Conservation (phyloP, 2,797 vertebrate genomes). For the Urosaurus nigricauda region DNA sequence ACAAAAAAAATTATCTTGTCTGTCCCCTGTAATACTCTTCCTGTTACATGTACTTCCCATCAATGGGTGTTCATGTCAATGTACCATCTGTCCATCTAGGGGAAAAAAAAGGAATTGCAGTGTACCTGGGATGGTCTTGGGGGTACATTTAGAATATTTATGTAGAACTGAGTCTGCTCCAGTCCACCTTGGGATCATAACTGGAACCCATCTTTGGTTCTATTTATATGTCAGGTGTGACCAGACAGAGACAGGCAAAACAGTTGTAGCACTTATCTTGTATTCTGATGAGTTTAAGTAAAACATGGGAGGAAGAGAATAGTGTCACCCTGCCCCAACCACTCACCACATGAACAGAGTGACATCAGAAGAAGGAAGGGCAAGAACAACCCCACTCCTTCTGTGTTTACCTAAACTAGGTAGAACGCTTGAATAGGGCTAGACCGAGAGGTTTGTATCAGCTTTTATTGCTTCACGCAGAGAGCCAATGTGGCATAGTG, state of each 20-base stretch:
- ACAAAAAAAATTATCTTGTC: no score
- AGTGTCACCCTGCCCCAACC: not conserved
- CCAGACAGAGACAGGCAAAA: not conserved
- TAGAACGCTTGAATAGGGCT: no score
- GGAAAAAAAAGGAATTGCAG: not conserved
- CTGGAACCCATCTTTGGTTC: not conserved
- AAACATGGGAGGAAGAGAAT: not conserved
- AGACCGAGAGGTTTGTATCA: no score
- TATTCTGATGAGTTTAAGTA: not conserved
- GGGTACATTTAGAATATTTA: not conserved
- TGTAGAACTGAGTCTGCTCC: not conserved
- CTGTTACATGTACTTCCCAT: no score
- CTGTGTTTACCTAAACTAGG: no score
- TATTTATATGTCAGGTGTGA: not conserved
- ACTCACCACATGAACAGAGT: not conserved
- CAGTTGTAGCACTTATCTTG: not conserved
- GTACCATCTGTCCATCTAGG: not conserved
- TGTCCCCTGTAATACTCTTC: not conserved
- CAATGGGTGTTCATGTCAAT: not conserved
- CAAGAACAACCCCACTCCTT: no score
- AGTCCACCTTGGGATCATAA: not conserved
- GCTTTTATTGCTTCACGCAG: no score
- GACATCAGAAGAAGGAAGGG: not conserved
- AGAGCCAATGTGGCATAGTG: no score
- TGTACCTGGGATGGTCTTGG: not conserved